A percentile compares a stretch with the other conserved stretches of the same genome.
These are phyloP conservation scores for Cheilinus undulatus DNA, from an alignment of 2,113 vertebrate genomes.

Conservation along the genomic window DNA sequence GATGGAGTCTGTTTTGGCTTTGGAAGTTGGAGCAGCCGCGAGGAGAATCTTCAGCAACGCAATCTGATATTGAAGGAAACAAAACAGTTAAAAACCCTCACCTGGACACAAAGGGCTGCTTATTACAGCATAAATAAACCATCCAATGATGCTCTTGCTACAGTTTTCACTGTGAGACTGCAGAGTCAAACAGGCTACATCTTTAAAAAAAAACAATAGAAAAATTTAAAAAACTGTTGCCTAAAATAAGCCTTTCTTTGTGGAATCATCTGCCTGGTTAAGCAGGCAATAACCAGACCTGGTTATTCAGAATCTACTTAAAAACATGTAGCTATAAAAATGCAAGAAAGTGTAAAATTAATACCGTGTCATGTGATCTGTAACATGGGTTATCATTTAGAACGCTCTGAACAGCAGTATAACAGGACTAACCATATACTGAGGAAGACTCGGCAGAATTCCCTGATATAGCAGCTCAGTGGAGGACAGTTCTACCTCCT, in stretches of 20 bases:
- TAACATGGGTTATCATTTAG: too few species aligned
- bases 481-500: conserved; percentile 93
- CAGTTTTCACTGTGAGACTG: too few species aligned
- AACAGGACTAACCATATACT: conserved; percentile 93
- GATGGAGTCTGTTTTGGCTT: conserved; percentile 99
- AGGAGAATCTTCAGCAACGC: conserved; percentile 97
- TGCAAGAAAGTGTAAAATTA: background rate
- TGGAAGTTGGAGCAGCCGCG: conserved; percentile 97
- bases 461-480: conserved; percentile 96
- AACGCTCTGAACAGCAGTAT: background rate
- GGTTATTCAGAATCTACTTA: background rate
- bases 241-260: too few species aligned
- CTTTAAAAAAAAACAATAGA: too few species aligned
- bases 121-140: too few species aligned
- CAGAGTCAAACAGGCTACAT: too few species aligned
- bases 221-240: too few species aligned
- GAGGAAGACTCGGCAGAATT: conserved; percentile 95
- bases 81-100: background rate
- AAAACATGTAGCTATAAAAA: background rate
- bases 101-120: too few species aligned
- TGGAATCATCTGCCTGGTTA: too few species aligned
- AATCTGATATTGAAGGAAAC: conserved; percentile 82
- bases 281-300: too few species aligned
- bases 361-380: background rate
- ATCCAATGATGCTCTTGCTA: too few species aligned